Evolutionary conservation across 2,888 invertebrate genomes (phyloP).

Genomic region (Zele albiditarsus): DNA sequence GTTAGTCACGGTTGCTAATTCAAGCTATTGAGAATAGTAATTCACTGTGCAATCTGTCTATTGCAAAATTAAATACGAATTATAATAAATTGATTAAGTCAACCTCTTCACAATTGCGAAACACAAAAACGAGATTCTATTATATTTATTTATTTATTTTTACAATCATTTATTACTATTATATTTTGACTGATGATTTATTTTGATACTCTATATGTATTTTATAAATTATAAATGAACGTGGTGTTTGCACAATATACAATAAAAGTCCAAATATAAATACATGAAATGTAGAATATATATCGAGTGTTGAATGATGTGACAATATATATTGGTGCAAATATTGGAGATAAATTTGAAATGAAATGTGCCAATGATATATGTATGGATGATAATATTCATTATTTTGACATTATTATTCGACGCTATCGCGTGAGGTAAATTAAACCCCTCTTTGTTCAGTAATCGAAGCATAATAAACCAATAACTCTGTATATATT

Average conservation of each 20-base stretch:
- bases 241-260: neutral
- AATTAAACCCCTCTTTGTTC: constrained; percentile 29
- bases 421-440: constrained; percentile 17
- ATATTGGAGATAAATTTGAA: constrained; percentile 19
- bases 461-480: constrained; percentile 30
- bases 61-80: constrained; percentile 42
- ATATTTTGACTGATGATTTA: constrained; percentile 23
- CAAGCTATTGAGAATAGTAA: neutral
- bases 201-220: constrained; percentile 26
- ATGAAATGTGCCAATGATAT: constrained; percentile 11
- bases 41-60: constrained; percentile 44
- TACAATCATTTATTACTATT: neutral
- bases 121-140: neutral
- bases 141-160: constrained; percentile 3
- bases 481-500: constrained; percentile 21
- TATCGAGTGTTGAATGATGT: constrained; percentile 10
- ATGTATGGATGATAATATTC: constrained; percentile 27
- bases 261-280: neutral
- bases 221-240: constrained; percentile 9
- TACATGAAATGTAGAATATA: constrained; percentile 12
- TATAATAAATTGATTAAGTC: neutral
- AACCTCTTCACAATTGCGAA: neutral
- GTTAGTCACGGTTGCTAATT: constrained; percentile 49
- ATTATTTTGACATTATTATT: constrained; percentile 9
- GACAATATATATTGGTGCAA: constrained; percentile 13